phyloP scores from a whole-genome alignment of 2,113 vertebrate genomes.

The Tympanuchus pallidicinctus region DNA sequence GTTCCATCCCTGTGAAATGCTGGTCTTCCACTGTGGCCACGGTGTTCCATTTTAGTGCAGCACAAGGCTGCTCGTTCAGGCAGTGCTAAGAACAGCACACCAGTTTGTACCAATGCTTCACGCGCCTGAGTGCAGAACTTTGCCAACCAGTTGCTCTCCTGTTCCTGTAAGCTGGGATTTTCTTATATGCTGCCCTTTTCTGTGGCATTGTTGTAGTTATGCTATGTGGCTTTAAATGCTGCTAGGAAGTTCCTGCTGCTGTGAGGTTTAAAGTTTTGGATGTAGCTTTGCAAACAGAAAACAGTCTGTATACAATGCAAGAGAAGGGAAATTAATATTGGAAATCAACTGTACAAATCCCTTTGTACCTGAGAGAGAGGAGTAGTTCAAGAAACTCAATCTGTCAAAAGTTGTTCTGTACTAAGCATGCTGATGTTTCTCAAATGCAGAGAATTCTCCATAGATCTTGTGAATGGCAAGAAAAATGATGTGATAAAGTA shows the following conservation, averaged over 20 bases:
- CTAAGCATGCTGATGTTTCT: background rate
- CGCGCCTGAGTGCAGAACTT: background rate
- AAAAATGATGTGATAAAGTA: background rate
- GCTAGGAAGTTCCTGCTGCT: background rate
- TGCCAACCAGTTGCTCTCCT: background rate
- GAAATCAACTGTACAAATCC: background rate
- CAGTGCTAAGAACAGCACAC: background rate
- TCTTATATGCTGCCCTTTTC: background rate
- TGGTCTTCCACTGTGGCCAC: background rate
- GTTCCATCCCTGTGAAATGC: background rate
- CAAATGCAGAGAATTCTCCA: background rate
- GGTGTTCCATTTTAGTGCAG: background rate
- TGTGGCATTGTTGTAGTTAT: background rate
- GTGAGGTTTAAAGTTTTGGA: background rate
- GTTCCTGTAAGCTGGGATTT: background rate
- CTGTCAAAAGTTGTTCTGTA: background rate
- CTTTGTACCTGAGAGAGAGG: background rate
- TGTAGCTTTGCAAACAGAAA: background rate
- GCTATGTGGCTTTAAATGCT: background rate
- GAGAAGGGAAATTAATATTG: background rate
- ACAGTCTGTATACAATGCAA: background rate
- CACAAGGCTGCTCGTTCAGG: background rate
- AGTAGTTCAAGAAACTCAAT: background rate
- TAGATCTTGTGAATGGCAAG: background rate
- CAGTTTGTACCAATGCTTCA: rapidly evolving